These are phyloP conservation scores for Cephus rjabovi DNA, from an alignment of 2,888 invertebrate species.

Conservation along the genomic window DNA sequence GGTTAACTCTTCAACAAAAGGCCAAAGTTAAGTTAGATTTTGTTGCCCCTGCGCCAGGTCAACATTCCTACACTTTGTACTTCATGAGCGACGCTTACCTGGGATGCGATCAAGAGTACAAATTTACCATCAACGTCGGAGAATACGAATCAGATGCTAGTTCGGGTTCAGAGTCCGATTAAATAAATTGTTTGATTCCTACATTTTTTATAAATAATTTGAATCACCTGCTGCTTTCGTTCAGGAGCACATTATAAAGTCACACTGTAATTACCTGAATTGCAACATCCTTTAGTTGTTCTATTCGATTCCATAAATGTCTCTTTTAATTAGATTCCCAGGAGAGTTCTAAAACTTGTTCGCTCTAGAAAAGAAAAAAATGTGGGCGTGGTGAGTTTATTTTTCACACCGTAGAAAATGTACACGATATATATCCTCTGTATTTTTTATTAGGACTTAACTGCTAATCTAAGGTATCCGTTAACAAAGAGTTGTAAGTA, in stretches of 20 bases:
- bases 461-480: slow-evolving; percentile 8
- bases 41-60: slow-evolving; percentile 89
- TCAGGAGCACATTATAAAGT: background rate
- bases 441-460: slow-evolving; percentile 28
- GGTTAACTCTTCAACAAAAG: slow-evolving; percentile 92
- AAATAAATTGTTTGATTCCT: slow-evolving; percentile 33
- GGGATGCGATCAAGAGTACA: slow-evolving; percentile 99
- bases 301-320: background rate
- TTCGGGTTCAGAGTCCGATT: slow-evolving; percentile 70
- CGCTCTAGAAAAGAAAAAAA: background rate
- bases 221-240: background rate
- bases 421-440: background rate
- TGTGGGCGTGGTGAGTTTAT: background rate
- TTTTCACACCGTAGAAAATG: background rate
- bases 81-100: slow-evolving; percentile 99
- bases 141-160: slow-evolving; percentile 78
- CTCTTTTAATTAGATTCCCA: background rate
- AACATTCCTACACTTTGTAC: slow-evolving; percentile 93
- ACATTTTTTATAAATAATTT: background rate
- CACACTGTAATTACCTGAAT: background rate
- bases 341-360: background rate
- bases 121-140: slow-evolving; percentile 86
- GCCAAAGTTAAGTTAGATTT: slow-evolving; percentile 92
- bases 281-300: background rate
- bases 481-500: slow-evolving; percentile 6